These are phyloP conservation scores for Tachina fera DNA, from an alignment of 2,888 invertebrate species.

Conservation along the genomic window DNA sequence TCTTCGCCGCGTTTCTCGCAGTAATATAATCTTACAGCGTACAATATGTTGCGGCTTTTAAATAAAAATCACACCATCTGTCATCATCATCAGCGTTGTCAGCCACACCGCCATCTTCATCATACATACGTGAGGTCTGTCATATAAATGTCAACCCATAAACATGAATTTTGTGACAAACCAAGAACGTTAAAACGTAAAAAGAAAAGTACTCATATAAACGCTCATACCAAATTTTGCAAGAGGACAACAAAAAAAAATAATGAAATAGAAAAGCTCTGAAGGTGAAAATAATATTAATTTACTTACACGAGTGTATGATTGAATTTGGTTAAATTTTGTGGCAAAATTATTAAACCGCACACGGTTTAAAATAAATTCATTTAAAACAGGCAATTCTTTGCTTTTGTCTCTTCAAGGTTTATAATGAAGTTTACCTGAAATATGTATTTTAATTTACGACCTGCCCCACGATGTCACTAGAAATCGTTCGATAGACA, in stretches of 20 bases:
- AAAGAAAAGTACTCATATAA: slow-evolving; percentile 8
- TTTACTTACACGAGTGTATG: slow-evolving; percentile 6
- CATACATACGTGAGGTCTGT: slow-evolving; percentile 36
- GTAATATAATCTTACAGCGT: background rate
- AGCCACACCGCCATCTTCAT: slow-evolving; percentile 35
- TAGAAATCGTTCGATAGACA: too few species aligned
- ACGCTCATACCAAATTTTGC: slow-evolving; percentile 29
- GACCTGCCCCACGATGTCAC: too few species aligned
- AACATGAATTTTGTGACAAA: slow-evolving; percentile 55
- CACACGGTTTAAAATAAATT: background rate
- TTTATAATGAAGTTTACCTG: too few species aligned
- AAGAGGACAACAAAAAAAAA: background rate
- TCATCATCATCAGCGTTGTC: slow-evolving; percentile 28
- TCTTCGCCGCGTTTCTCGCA: background rate
- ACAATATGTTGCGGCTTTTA: slow-evolving; percentile 54
- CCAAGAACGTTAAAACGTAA: slow-evolving; percentile 29
- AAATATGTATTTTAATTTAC: too few species aligned
- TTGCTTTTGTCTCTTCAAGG: background rate
- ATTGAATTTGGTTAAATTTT: slow-evolving; percentile 5
- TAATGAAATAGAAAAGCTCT: background rate
- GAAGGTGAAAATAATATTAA: slow-evolving; percentile 27
- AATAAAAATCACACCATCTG: slow-evolving; percentile 61
- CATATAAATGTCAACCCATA: slow-evolving; percentile 62
- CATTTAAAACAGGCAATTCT: background rate
- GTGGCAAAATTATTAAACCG: slow-evolving; percentile 1